phyloP scores from a whole-genome alignment of 2,888 invertebrate species.

The Callyntrura guangdongensis region DNA sequence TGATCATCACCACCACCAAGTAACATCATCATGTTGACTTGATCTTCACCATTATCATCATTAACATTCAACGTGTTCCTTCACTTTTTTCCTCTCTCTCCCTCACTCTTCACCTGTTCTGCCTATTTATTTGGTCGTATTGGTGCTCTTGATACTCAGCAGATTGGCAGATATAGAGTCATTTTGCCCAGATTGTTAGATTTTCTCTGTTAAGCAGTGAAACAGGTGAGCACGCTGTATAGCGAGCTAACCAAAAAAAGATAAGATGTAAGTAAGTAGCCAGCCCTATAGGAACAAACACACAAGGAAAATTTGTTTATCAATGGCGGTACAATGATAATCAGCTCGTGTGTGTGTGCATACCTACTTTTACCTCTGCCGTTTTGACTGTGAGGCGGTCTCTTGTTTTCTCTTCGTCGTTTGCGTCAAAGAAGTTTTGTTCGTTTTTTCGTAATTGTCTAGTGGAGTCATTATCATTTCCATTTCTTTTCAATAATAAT shows the following conservation, averaged over 20 bases:
- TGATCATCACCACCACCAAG: not conserved
- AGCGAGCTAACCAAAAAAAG: not conserved
- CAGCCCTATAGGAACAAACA: slow-evolving; percentile 9
- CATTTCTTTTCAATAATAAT: slow-evolving; percentile 65
- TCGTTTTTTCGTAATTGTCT: slow-evolving; percentile 26
- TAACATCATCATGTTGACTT: slow-evolving; percentile 30
- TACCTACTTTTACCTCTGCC: not conserved
- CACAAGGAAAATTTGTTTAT: not conserved
- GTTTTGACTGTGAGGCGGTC: slow-evolving; percentile 14
- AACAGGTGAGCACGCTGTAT: no score
- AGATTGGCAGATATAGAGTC: slow-evolving; percentile 51
- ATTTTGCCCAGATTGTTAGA: slow-evolving; percentile 44
- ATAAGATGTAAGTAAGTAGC: slow-evolving; percentile 25
- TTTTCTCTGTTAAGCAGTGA: slow-evolving; percentile 19
- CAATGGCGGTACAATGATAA: slow-evolving; percentile 23
- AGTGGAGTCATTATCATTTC: slow-evolving; percentile 60
- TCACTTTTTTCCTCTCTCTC: not conserved
- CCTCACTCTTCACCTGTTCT: no score
- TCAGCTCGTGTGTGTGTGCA: not conserved
- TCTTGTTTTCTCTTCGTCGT: slow-evolving; percentile 24
- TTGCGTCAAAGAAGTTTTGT: slow-evolving; percentile 1
- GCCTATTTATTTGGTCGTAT: not conserved
- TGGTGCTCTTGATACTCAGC: not conserved
- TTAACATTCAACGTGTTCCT: slow-evolving; percentile 54
- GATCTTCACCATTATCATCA: slow-evolving; percentile 56